Evolutionary conservation across 2,888 invertebrate genomes (phyloP).

Genomic region (Nephrotoma appendiculata): DNA sequence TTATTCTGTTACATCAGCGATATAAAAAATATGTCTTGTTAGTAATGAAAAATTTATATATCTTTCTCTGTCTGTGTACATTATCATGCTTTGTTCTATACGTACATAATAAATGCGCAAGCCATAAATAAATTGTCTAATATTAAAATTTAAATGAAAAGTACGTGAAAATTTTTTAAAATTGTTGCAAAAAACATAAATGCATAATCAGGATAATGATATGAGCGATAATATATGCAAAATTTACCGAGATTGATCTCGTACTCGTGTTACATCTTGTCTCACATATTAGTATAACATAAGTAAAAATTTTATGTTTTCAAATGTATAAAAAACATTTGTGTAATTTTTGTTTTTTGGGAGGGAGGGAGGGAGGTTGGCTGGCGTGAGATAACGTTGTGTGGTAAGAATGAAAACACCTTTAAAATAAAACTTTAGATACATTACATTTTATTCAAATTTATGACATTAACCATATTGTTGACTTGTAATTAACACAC

Average conservation of each 20-base stretch:
- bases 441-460: not conserved
- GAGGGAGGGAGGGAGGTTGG: not conserved
- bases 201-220: not conserved
- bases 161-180: not conserved
- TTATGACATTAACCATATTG: not conserved
- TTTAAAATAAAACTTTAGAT: not conserved
- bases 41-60: not conserved
- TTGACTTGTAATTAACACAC: not conserved
- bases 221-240: not conserved
- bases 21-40: not conserved
- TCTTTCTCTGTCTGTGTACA: not conserved
- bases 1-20: not conserved
- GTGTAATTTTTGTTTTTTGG: not conserved
- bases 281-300: not conserved
- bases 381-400: not conserved
- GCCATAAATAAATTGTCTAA: not conserved
- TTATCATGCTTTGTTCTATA: too few species aligned
- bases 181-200: not conserved
- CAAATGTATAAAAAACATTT: not conserved
- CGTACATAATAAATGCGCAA: not conserved
- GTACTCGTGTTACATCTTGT: not conserved
- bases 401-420: not conserved
- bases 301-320: not conserved
- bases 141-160: not conserved
- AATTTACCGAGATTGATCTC: not conserved